Conservation (phyloP, 2,888 invertebrate genomes). For the Trypoxylon attenuatum region DNA sequence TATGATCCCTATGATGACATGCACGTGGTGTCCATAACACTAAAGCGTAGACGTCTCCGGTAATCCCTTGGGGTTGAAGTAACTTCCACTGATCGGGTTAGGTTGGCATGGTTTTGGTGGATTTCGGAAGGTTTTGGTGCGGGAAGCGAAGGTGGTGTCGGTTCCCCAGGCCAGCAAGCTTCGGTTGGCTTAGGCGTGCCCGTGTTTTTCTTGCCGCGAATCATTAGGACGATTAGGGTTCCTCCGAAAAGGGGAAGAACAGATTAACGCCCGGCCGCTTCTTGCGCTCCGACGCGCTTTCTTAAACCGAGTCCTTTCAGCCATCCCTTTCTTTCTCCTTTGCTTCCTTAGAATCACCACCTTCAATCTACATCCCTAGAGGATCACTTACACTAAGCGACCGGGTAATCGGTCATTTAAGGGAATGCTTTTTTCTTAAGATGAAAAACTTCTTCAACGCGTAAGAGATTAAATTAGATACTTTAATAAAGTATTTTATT, state of each 20-base stretch:
- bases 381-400: no score
- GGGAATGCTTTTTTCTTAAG: no score
- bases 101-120: no score
- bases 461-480: no score
- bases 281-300: constrained; percentile 45
- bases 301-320: constrained; percentile 40
- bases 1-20: no score
- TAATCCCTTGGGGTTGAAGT: constrained; percentile 61
- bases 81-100: constrained; percentile 61
- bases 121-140: constrained; percentile 53
- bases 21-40: no score
- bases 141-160: constrained; percentile 60
- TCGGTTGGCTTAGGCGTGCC: constrained; percentile 70
- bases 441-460: no score
- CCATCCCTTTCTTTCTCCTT: neutral
- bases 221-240: constrained; percentile 73
- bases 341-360: no score
- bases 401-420: no score
- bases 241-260: constrained; percentile 69
- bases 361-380: no score
- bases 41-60: constrained; percentile 33
- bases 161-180: constrained; percentile 61
- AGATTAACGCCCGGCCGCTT: constrained; percentile 63
- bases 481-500: no score
- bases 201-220: constrained; percentile 73